Evolutionary conservation across 2,797 vertebrate species (phyloP).

Genomic region (Tachyglossus aculeatus): DNA sequence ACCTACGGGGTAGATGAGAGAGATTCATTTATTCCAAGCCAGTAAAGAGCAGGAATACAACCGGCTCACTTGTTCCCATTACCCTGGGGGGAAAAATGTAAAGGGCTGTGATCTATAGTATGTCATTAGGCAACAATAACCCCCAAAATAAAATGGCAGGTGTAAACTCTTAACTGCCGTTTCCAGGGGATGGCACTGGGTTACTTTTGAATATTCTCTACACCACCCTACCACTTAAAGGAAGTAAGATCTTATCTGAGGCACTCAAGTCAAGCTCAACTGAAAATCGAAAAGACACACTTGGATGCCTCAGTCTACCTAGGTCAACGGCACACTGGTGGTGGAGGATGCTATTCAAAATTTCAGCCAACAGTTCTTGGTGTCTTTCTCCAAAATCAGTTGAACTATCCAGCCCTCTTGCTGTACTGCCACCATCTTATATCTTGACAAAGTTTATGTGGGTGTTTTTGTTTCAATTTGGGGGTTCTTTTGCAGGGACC

Average conservation of each 20-base stretch:
- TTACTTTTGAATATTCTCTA: neutral
- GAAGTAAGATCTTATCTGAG: neutral
- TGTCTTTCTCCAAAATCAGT: neutral
- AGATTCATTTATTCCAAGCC: too few species aligned
- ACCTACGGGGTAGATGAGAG: too few species aligned
- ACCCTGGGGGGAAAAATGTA: neutral
- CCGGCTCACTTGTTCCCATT: neutral
- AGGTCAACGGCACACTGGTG: neutral
- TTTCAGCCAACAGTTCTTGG: neutral
- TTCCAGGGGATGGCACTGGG: neutral
- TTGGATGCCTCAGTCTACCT: neutral
- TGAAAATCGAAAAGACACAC: neutral
- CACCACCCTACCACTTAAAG: neutral
- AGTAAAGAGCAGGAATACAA: too few species aligned
- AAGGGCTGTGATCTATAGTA: neutral
- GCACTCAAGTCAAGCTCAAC: neutral
- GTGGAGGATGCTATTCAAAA: neutral
- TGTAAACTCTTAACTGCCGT: neutral
- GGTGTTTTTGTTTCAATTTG: too few species aligned
- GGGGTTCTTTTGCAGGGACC: too few species aligned
- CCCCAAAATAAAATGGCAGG: neutral
- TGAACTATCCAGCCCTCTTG: slow-evolving; percentile 10
- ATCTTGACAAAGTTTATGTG: neutral
- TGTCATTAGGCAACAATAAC: neutral
- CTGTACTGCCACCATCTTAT: neutral